A percentile compares a stretch with the other conserved stretches of the same genome.
phyloP scores from a whole-genome alignment of 2,797 vertebrate genomes.

The Tapera naevia region DNA sequence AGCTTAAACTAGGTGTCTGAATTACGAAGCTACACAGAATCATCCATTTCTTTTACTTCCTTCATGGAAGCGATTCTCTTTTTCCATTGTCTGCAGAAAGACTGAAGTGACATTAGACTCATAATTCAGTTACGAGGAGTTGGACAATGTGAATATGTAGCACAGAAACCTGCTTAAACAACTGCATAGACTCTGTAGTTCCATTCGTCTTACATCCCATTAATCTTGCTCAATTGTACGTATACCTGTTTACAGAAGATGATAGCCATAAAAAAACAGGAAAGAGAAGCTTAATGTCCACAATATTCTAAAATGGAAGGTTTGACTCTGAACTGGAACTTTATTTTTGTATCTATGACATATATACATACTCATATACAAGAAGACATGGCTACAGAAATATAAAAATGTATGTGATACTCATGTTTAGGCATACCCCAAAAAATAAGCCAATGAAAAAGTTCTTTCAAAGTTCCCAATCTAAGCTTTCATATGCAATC shows the following conservation, averaged over 20 bases:
- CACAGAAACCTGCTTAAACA: neutral
- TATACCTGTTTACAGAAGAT: neutral
- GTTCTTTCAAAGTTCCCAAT: neutral
- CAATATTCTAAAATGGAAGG: neutral
- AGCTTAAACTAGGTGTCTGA: neutral
- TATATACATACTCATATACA: neutral
- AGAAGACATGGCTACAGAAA: neutral
- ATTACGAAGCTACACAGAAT: neutral
- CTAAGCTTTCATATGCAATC: neutral
- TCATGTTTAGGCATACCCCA: neutral
- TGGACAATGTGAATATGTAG: neutral
- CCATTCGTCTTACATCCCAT: neutral
- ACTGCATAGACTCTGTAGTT: neutral
- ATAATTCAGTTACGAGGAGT: neutral
- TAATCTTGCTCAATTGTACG: neutral
- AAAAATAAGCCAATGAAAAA: neutral
- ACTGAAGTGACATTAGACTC: neutral
- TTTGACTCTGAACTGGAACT: neutral
- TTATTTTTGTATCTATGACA: neutral
- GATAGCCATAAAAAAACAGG: neutral
- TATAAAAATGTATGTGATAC: neutral
- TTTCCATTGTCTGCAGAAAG: neutral
- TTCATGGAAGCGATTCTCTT: neutral
- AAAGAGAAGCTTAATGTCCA: neutral
- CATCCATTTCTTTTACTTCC: neutral